These are phyloP conservation scores for Pelosia muscerda DNA, from an alignment of 2,888 invertebrate species.

Conservation along the genomic window DNA sequence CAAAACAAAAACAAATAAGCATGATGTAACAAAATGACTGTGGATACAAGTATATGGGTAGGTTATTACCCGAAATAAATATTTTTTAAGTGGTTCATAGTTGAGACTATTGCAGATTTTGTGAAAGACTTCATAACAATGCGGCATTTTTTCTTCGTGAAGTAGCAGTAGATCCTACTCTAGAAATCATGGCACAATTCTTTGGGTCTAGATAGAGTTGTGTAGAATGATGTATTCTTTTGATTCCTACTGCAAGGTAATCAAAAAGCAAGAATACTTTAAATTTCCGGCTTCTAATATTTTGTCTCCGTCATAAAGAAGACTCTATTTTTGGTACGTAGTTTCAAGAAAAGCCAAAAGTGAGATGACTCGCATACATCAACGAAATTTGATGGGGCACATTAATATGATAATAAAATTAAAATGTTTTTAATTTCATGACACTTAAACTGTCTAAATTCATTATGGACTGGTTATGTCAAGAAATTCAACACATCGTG, in stretches of 20 bases:
- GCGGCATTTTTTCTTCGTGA: no score
- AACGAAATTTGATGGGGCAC: constrained; percentile 7
- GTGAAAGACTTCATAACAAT: no score
- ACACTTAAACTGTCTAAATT: constrained; percentile 35
- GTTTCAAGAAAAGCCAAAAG: constrained; percentile 3
- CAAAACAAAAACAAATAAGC: no score
- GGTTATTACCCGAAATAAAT: no score
- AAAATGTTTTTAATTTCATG: constrained; percentile 30
- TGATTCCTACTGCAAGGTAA: not conserved
- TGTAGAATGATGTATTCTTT: no score
- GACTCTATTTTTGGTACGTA: not conserved
- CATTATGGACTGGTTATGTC: constrained; percentile 30
- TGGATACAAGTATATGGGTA: no score
- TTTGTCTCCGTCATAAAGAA: not conserved
- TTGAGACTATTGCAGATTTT: no score
- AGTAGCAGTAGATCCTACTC: no score
- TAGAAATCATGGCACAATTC: no score
- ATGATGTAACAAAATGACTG: no score
- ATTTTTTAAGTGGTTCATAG: no score
- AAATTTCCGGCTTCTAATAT: not conserved
- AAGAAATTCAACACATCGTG: constrained; percentile 32
- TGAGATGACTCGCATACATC: constrained; percentile 19
- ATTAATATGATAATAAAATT: constrained; percentile 23
- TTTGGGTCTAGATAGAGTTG: no score
- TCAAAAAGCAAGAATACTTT: not conserved